Evolutionary conservation across 2,113 vertebrate species (phyloP).

Genomic region (Chaenogobius annularis): DNA sequence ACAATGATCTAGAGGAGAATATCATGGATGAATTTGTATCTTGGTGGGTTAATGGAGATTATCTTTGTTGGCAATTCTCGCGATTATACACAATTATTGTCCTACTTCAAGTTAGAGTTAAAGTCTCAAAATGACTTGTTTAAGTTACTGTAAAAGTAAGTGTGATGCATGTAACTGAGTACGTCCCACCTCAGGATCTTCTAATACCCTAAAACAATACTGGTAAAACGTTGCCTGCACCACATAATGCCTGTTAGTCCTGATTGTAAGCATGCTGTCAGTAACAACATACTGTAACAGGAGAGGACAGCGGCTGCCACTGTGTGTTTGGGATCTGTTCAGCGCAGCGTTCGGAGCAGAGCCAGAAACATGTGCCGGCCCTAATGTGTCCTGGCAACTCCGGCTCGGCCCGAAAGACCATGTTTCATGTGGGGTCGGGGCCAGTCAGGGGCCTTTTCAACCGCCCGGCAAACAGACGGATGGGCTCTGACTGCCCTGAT

Average conservation of each 20-base stretch:
- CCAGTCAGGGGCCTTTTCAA: conserved; percentile 75
- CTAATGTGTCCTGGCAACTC: conserved; percentile 75
- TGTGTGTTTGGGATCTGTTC: conserved; percentile 39
- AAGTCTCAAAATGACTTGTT: too few species aligned
- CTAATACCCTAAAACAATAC: background rate
- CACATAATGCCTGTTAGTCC: background rate
- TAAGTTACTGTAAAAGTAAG: too few species aligned
- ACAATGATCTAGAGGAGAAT: too few species aligned
- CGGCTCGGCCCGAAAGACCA: conserved; percentile 73
- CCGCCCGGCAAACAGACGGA: conserved; percentile 58
- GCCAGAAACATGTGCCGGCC: conserved; percentile 53
- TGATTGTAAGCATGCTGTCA: conserved; percentile 45
- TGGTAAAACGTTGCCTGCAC: background rate
- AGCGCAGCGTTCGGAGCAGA: conserved; percentile 35
- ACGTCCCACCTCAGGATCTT: too few species aligned
- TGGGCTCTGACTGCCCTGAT: conserved; percentile 59
- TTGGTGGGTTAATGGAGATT: too few species aligned
- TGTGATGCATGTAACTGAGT: too few species aligned
- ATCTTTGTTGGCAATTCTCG: too few species aligned
- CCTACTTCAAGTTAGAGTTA: too few species aligned
- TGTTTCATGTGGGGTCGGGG: conserved; percentile 75
- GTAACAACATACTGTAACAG: conserved; percentile 44
- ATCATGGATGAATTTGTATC: too few species aligned
- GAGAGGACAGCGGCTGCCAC: conserved; percentile 58
- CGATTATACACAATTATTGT: too few species aligned